Base-by-base conservation (phyloP, 2,888 invertebrate genomes). In the Coelopa pilipes region DNA sequence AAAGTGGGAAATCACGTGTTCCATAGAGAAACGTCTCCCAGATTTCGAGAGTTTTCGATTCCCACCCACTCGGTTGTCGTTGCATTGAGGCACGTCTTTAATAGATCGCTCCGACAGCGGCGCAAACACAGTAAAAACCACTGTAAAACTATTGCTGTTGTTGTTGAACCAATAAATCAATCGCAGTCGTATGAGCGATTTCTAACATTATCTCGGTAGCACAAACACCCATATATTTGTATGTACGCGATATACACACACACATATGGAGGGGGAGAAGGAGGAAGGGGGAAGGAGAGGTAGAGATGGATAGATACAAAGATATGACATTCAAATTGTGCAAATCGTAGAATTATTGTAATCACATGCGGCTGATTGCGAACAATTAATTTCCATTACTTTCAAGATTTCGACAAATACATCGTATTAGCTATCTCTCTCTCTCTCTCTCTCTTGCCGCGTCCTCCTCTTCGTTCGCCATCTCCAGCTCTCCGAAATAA, bases 401-500 rank as follows among this genome's bases (percentile, higher is more conserved):
- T 73, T 69, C 55, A 73, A 73, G 73, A 62, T 69, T 19, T 69
- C 34, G 70, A 62, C 62, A 70, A 70, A 70, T 63, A 70, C 53
- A 70, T 34, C 63, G 53, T 70, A 70, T 24, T 47, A 24, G 50
- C 19, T 50, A 47, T 49, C 13, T n/a, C n/a, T n/a, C n/a, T n/a
- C n/a, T n/a, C n/a, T n/a, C n/a, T n/a, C n/a, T n/a, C n/a, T n/a
- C n/a, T n/a, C n/a, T n/a, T n/a, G 49, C n/a, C 24, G 49, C n/a
- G 19, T 19, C 75, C 76, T 77, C 76, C 70, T n/a, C 75, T 77
- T 77, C 76, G 70, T n/a, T 34, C 7, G 2, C 34, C 34, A 34
- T 34, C 34, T 34, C 34, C 34, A 34, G 2, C 34, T 34, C 34
- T 34, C n/a, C n/a, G n/a, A n/a, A n/a, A n/a, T n/a, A n/a, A n/a